phyloP scores from a whole-genome alignment of 2,797 vertebrate species.

The Urocyon cinereoargenteus region DNA sequence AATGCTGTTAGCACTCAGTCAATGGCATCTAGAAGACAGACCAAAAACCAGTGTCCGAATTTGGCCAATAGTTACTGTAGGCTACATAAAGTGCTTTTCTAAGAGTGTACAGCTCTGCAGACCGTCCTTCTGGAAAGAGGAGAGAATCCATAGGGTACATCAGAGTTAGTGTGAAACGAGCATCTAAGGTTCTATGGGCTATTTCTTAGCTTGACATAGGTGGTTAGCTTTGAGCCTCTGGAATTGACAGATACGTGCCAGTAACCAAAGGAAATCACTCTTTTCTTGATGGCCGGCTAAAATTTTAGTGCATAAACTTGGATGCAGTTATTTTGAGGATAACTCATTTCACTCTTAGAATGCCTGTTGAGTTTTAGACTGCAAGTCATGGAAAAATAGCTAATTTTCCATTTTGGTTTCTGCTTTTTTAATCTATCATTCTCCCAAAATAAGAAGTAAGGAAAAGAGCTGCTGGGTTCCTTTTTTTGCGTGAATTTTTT shows the following conservation, averaged over 20 bases:
- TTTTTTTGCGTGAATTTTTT: constrained; percentile 4
- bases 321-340: not conserved
- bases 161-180: not conserved
- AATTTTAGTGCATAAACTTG: not conserved
- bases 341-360: constrained; percentile 30
- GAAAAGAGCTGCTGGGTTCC: not conserved
- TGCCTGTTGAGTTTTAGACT: not conserved
- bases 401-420: not conserved
- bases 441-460: not conserved
- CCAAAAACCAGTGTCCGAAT: not conserved
- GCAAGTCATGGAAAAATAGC: not conserved
- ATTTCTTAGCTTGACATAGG: not conserved
- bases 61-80: not conserved
- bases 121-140: not conserved
- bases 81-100: not conserved
- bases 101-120: not conserved
- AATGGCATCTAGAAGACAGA: not conserved
- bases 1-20: not conserved
- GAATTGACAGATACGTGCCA: not conserved
- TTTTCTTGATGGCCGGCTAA: constrained; percentile 17
- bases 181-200: not conserved
- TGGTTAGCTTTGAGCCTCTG: not conserved
- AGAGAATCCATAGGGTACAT: not conserved
- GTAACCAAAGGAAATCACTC: not conserved
- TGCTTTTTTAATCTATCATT: not conserved